Percentiles rank a stretch among this genome's conserved stretches.
Evolutionary conservation across 2,113 vertebrate genomes (phyloP).

Genomic region (Muscicapa adusta): DNA sequence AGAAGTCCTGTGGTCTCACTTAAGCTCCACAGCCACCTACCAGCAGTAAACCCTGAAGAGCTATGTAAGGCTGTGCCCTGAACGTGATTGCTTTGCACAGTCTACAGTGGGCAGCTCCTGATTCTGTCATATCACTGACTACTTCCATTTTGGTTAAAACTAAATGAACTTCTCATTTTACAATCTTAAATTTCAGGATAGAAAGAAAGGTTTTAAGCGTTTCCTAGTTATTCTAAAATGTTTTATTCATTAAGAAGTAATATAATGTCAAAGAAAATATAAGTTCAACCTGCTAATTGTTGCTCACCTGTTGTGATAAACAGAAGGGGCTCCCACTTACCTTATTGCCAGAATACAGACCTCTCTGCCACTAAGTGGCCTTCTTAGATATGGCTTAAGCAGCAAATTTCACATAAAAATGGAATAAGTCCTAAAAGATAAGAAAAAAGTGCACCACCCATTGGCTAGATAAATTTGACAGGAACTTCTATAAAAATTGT

Average conservation of each 20-base stretch:
- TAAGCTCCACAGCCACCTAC: not conserved
- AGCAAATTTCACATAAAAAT: not conserved
- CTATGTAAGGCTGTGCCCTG: accelerated
- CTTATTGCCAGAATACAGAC: not conserved
- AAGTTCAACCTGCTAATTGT: not conserved
- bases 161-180: not conserved
- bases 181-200: not conserved
- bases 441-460: not conserved
- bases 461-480: not conserved
- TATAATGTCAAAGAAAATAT: not conserved
- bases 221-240: not conserved
- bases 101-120: not conserved
- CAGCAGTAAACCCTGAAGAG: not conserved
- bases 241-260: not conserved
- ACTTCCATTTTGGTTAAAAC: not conserved
- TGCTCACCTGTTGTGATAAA: not conserved
- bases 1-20: accelerated
- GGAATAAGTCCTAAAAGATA: not conserved
- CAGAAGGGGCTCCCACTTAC: not conserved
- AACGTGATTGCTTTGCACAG: not conserved
- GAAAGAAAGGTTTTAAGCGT: not conserved
- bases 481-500: not conserved
- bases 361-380: not conserved
- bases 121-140: not conserved
- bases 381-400: not conserved